phyloP scores from a whole-genome alignment of 1,140 invertebrate genomes.

The Agraylea sexmaculata region DNA sequence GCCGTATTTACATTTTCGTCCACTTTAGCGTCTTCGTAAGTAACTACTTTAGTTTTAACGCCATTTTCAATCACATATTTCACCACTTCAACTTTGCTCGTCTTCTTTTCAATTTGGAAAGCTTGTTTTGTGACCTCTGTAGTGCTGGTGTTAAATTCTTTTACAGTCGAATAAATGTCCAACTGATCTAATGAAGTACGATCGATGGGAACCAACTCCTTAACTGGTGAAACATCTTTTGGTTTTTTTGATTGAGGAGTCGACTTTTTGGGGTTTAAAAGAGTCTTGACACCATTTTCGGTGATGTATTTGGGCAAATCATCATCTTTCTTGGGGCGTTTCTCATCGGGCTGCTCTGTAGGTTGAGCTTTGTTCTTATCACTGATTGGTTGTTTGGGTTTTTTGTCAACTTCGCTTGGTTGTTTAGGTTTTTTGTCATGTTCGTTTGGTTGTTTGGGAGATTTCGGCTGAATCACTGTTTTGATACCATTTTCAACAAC shows the following conservation, averaged over 20 bases:
- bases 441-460: slow-evolving; percentile 4
- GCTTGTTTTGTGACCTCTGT: slow-evolving; percentile 35
- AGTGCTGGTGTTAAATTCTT: slow-evolving; percentile 27
- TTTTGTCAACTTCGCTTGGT: slow-evolving; percentile 5
- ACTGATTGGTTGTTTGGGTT: slow-evolving; percentile 3
- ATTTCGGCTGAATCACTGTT: slow-evolving; percentile 9
- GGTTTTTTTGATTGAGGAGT: slow-evolving; percentile 7
- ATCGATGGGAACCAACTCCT: too few relatives aligned
- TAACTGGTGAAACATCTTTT: slow-evolving; percentile 14
- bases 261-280: slow-evolving; percentile 5
- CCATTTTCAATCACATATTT: slow-evolving; percentile 40
- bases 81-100: slow-evolving; percentile 38
- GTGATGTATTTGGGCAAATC: slow-evolving; percentile 37
- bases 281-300: slow-evolving; percentile 37
- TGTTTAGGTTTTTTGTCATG: background rate
- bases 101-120: slow-evolving; percentile 37
- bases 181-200: too few relatives aligned
- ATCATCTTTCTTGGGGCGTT: slow-evolving; percentile 13
- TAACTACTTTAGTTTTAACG: slow-evolving; percentile 37
- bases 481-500: slow-evolving; percentile 13
- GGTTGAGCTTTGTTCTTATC: background rate
- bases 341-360: slow-evolving; percentile 1
- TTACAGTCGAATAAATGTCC: slow-evolving; percentile 16
- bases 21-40: slow-evolving; percentile 39
- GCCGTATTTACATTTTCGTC: slow-evolving; percentile 39